Evolutionary conservation across 2,113 vertebrate species (phyloP), one percentile per base, ranked within the genome.

Genomic region (Passer domesticus): DNA sequence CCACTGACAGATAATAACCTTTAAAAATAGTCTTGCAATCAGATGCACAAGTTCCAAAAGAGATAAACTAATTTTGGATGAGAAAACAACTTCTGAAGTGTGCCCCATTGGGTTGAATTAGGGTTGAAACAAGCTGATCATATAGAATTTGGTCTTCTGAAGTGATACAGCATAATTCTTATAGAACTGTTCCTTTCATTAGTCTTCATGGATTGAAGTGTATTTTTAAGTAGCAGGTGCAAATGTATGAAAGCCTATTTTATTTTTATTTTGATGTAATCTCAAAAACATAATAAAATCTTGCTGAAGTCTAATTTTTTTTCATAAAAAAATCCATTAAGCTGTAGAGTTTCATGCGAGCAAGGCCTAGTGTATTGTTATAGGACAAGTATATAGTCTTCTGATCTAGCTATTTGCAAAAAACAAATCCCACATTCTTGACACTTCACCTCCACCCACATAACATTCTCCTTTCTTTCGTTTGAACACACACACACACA

Each of bases 341-440:
- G 13, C 5, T 37, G 10, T 31, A 4, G 21, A 62, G 16, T 49
- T 55, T 80, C 10, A 14, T 41, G 11, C 70, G 33, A 80, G 13
- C 13, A 79, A 89, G 24, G 11, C 58, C 46, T 76, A 19, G 47
- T 30, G 31, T 70, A 43, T 84, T 94, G 60, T 69, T 46, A 35
- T 2, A 28, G 25, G 69, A 41, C 25, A 64, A 82, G 30, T 49
- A 5, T 18, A 66, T 17, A 58, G 3, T 30, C 58, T 66, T 44
- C 80, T 86, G 76, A 74, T 60, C 20, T 11, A 86, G 50, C 28
- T 70, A 23, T 85, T 89, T 76, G 46, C 23, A 83, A 82, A 82
- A 84, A 92, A 33, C 58, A 82, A 72, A 66, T 94, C 49, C 37
- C 63, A 85, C 59, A 96, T 94, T 92, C 81, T 79, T 87, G 81